Percentiles rank a stretch among this genome's conserved stretches.
Conservation (phyloP, 2,797 vertebrate genomes). For the Anolis apletophallus region DNA sequence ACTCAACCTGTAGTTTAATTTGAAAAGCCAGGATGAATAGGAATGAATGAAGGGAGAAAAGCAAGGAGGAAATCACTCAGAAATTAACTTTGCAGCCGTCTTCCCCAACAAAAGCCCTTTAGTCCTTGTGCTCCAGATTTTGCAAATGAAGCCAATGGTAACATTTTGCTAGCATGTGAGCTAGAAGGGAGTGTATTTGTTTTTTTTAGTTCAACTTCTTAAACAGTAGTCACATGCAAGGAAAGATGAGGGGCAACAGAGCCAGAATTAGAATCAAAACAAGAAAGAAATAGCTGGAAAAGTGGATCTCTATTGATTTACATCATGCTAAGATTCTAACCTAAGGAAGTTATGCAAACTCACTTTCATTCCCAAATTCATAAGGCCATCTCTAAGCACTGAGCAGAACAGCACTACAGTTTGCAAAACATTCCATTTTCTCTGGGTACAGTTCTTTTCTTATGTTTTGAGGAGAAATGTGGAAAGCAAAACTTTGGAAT, state of each 20-base stretch:
- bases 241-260: neutral
- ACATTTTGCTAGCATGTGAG: slow-evolving; percentile 40
- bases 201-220: slow-evolving; percentile 39
- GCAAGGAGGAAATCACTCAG: slow-evolving; percentile 18
- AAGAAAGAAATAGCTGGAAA: neutral
- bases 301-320: accelerated
- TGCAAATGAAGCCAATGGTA: slow-evolving; percentile 61
- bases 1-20: neutral
- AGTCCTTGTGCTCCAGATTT: slow-evolving; percentile 26
- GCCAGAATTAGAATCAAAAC: neutral
- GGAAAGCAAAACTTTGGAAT: slow-evolving; percentile 21
- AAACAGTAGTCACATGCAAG: neutral
- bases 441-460: neutral
- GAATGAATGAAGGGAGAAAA: slow-evolving; percentile 32
- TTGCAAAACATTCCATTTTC: neutral
- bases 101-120: slow-evolving; percentile 64
- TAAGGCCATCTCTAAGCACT: neutral
- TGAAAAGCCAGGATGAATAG: accelerated
- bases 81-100: slow-evolving; percentile 46
- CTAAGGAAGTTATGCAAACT: accelerated
- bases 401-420: accelerated
- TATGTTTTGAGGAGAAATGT: neutral
- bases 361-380: neutral
- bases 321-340: neutral
- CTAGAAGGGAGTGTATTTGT: slow-evolving; percentile 41